Evolutionary conservation across 1,140 invertebrate genomes (phyloP).

Genomic region (Caerostris extrusa): DNA sequence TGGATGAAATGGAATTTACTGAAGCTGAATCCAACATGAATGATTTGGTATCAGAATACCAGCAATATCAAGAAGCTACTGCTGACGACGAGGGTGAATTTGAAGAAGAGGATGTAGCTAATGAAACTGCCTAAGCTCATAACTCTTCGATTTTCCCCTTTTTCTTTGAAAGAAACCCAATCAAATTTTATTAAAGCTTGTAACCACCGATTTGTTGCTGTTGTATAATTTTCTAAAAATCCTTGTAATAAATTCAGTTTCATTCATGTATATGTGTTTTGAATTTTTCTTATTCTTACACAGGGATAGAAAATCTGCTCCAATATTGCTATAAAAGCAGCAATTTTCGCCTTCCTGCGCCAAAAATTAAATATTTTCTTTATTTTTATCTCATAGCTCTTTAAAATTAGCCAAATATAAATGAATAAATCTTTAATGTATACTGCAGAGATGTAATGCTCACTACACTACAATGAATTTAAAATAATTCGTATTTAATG

Average conservation of each 20-base stretch:
- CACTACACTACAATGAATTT: too few species aligned
- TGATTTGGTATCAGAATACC: slow-evolving; percentile 88
- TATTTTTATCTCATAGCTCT: too few species aligned
- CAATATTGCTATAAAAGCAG: too few species aligned
- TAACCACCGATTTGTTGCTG: slow-evolving; percentile 31
- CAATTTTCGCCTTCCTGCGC: too few species aligned
- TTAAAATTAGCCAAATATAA: too few species aligned
- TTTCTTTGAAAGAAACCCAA: background rate
- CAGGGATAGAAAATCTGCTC: too few species aligned
- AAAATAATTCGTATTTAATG: too few species aligned
- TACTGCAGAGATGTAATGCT: too few species aligned
- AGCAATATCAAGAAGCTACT: slow-evolving; percentile 90
- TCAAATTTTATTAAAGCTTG: background rate
- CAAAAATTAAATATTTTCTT: too few species aligned
- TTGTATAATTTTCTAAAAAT: slow-evolving; percentile 10
- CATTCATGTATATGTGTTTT: too few species aligned
- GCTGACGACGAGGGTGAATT: slow-evolving; percentile 82
- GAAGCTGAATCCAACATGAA: slow-evolving; percentile 86
- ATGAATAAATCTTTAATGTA: too few species aligned
- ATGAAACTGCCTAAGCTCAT: slow-evolving; percentile 45
- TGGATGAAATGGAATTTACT: slow-evolving; percentile 91
- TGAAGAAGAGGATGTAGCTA: slow-evolving; percentile 80
- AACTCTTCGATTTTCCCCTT: background rate
- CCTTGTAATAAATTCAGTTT: background rate
- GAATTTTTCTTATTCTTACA: too few species aligned